Evolutionary conservation across 1,140 invertebrate genomes (phyloP), one percentile per base, ranked within the genome.

Genomic region (Sitobion miscanthi): DNA sequence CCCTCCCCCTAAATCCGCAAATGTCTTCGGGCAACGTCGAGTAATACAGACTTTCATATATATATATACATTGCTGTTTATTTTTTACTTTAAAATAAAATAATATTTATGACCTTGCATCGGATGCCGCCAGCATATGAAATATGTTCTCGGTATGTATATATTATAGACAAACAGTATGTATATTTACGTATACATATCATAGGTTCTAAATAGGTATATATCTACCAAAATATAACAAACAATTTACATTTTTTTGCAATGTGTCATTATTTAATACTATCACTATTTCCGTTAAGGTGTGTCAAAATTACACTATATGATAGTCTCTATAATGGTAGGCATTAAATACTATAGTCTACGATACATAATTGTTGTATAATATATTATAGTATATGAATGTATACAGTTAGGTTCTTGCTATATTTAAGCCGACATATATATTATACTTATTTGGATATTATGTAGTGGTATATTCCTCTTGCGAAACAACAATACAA

Each of bases 221-320:
- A 69, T 77, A 77, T 77, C 30, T 77, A 35, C 30, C 30, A 77
- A 77, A 77, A 77, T 77, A n/a, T 77, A 77, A n/a, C 62, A 77
- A 77, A 77, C 62, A 35, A 77, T 77, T 77, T 77, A 77, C 30
- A 77, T 77, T 77, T 77, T 77, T 77, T 77, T 77, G 62, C 62
- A 77, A 77, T 77, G 62, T 77, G 62, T 77, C 62, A 77, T 77
- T 77, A 57, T 57, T n/a, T 69, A 47, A 47, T 42, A 69, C 62
- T 77, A 77, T 77, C 62, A 77, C 62, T 77, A 77, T 77, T n/a
- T 77, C 62, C 62, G 62, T n/a, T 77, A 17, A 77, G 62, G 62
- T 77, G 62, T 77, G 62, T 77, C 14, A 35, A n/a, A n/a, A 77
- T 3, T 69, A n/a, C 17, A 69, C 30, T 30, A 14, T 77, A 35